Evolutionary conservation across 2,113 vertebrate genomes (phyloP), one percentile per base, ranked within the genome.

Genomic region (Polypterus senegalus): DNA sequence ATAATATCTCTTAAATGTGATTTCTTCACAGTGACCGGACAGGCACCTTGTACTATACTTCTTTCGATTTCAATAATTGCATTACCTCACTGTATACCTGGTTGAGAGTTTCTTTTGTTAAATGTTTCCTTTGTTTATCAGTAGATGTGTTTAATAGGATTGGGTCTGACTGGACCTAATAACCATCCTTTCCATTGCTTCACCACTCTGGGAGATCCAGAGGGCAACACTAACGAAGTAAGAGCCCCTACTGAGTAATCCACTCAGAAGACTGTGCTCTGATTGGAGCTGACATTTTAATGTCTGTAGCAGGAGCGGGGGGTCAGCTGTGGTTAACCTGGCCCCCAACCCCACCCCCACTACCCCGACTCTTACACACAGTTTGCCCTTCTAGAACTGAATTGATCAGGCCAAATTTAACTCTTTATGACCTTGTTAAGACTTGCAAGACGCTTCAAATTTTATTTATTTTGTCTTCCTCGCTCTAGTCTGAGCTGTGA

Each of bases 231-330:
- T 73, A 71, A 77, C 76, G 75, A 77, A 77, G 77, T 77, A 70
- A 68, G 65, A 73, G 77, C 74, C 74, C 81, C 82, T 72, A 74
- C 82, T 81, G 77, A 73, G 79, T 79, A 84, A 84, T 80, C 84
- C 75, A 74, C 79, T 87, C 83, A 85, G 70, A 79, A 83, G 81
- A 77, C 82, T 80, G 74, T 45, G 53, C 65, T 76, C 71, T 88
- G 81, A 88, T 88, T 87, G 81, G 73, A 86, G 71, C 72, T 84
- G 86, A 88, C 86, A 76, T 80, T 86, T 86, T 87, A 88, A 88
- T 88, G 86, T 87, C 86, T 83, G 72, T 69, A 81, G 73, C 78
- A 79, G 71, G 64, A 83, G 79, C 63, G 70, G 85, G 85, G 83
- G 63, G 84, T 86, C 85, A 88, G 76, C 74, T 74, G 74, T 66